These are phyloP conservation scores for Chionomys nivalis DNA, from an alignment of 2,113 vertebrate species.

Conservation along the genomic window DNA sequence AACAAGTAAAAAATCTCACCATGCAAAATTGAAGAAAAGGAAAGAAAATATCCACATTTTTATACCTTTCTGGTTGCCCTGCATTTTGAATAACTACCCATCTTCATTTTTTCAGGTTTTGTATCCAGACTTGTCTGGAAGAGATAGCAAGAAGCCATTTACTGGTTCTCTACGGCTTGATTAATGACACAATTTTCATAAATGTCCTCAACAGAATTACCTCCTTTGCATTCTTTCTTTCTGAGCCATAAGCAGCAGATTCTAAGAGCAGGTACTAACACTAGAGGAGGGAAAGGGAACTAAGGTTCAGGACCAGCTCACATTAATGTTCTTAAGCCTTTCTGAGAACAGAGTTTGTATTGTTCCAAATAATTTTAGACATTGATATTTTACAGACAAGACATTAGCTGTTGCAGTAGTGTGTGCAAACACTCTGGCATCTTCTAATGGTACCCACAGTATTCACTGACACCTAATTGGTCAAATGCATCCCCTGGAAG, in stretches of 20 bases:
- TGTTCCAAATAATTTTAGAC: conserved; percentile 3
- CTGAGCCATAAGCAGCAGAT: not conserved
- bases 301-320: conserved; percentile 33
- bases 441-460: not conserved
- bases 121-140: not conserved
- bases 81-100: not conserved
- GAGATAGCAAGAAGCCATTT: conserved; percentile 3
- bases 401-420: not conserved
- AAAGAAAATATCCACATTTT: not conserved
- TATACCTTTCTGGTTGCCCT: too few species aligned
- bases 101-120: conserved; percentile 51
- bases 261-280: conserved; percentile 9
- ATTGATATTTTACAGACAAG: not conserved
- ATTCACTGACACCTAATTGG: not conserved
- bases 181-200: conserved; percentile 25
- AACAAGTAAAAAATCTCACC: not conserved
- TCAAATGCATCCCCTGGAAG: not conserved
- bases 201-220: not conserved
- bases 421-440: not conserved
- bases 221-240: conserved; percentile 9
- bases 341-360: conserved; percentile 13
- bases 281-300: not conserved
- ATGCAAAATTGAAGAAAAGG: not conserved
- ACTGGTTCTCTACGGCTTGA: not conserved
- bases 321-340: not conserved